Evolutionary conservation across 2,888 invertebrate genomes (phyloP), one percentile per base, ranked within the genome.

Genomic region (Belgica antarctica): DNA sequence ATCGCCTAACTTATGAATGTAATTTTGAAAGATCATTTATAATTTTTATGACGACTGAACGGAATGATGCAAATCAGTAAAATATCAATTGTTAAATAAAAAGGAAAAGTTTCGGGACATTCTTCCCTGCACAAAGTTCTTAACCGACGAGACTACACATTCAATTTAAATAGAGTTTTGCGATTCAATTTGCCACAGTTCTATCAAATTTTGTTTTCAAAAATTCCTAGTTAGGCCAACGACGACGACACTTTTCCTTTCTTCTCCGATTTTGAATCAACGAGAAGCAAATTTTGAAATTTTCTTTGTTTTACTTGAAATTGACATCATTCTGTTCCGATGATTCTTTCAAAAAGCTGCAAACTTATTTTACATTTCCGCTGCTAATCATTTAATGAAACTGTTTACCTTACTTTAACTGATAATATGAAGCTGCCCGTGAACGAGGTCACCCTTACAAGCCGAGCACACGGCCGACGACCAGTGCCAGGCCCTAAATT

Each of bases 341-440:
- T 19, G 52, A 52, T 19, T 19, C 22, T 41, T 41, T n/a, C 41
- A 7, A 3, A n/a, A 52, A 52, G 52, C 52, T 52, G 22, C 41
- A 12, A 41, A 15, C 34, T 5, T 3, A 41, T n/a, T 41, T 41
- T 52, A 22, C 52, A 52, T 19, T 52, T 19, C 22, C n/a, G n/a
- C n/a, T n/a, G n/a, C 52, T 52, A 52, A n/a, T 52, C 52, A 52
- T 22, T 52, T 22, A 52, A 52, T 52, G 52, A 52, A 52, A 52
- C 8, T 52, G 8, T 52, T 52, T 19, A 52, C 19, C 17, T 52
- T 52, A 52, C 4, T 3, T 52, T 5, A 41, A 22, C 22, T 22
- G 52, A 52, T 52, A 52, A 52, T 19, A 52, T 19, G 22, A 52
- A 52, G n/a, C n/a, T 52, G 19, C 22, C 22, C 52, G 22, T n/a